Evolutionary conservation across 2,113 vertebrate species (phyloP), one percentile per base, ranked within the genome.

Genomic region (Siniperca knerii): DNA sequence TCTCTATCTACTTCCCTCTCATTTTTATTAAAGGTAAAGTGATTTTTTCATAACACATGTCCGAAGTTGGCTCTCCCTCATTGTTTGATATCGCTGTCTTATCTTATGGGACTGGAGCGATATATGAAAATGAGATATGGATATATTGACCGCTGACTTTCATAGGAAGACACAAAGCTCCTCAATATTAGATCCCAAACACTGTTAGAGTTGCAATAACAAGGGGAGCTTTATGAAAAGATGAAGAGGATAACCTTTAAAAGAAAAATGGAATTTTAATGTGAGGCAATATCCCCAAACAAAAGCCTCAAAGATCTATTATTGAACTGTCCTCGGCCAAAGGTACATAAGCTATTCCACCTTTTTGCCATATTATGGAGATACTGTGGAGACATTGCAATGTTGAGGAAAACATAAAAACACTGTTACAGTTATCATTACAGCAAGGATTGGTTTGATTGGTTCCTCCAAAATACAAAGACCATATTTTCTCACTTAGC

Each of bases 141-240:
- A 78, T 66, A 81, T 90, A 83, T 87, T 91, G 86, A 91, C 81
- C 64, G 15, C 73, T 87, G 82, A 85, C 87, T 89, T 91, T 91
- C 50, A 65, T 7, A 67, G 83, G 67, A 83, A 79, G 62, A 73
- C 75, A 78, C 37, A 70, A 57, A 64, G 74, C 83, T 77, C 33
- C 74, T 48, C 48, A 21, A 82, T 91, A 90, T 90, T 89, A 77
- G 81, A 94, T 84, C 64, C 37, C 1, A 20, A 87, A 66, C 61
- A 65, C 79, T 65, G 84, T 74, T 79, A 74, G 77, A 62, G 73
- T 52, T 69, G 82, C 79, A 93, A 93, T 93, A 95, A 90, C 77
- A 82, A 76, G 82, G 21, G 23, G 9, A 54, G 82, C 65, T 83
- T 92, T 90, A 94, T 95, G 89, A 95, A 93, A 94, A 93, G 92